Evolutionary conservation across 2,797 vertebrate species (phyloP).

Genomic region (Dermochelys coriacea): DNA sequence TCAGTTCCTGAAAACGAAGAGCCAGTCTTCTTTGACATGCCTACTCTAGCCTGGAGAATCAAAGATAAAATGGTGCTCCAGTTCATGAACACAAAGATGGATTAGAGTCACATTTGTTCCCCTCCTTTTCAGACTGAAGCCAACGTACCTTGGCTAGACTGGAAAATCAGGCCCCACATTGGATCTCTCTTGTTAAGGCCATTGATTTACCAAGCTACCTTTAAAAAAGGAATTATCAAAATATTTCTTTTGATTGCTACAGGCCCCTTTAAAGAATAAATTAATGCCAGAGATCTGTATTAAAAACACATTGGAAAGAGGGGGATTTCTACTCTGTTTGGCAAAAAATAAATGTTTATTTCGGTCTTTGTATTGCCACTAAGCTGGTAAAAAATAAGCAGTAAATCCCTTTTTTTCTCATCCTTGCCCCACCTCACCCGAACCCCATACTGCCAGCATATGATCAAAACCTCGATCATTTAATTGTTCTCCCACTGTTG

Average conservation of each 20-base stretch:
- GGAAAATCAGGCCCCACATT: slow-evolving; percentile 64
- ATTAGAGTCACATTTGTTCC: slow-evolving; percentile 64
- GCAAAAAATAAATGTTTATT: slow-evolving; percentile 43
- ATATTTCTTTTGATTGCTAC: slow-evolving; percentile 60
- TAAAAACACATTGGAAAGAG: slow-evolving; percentile 66
- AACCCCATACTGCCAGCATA: not conserved
- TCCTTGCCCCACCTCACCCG: not conserved
- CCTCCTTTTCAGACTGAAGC: slow-evolving; percentile 58
- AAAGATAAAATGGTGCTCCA: slow-evolving; percentile 63
- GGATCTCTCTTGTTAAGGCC: slow-evolving; percentile 64
- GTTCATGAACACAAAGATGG: slow-evolving; percentile 71
- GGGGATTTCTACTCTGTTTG: slow-evolving; percentile 38
- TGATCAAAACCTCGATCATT: not conserved
- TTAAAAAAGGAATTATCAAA: slow-evolving; percentile 58
- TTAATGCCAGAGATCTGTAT: slow-evolving; percentile 65
- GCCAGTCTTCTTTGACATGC: slow-evolving; percentile 45
- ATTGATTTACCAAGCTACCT: slow-evolving; percentile 68
- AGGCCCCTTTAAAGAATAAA: slow-evolving; percentile 35
- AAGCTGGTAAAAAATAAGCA: slow-evolving; percentile 10
- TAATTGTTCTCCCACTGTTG: slow-evolving; percentile 1
- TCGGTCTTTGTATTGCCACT: slow-evolving; percentile 36
- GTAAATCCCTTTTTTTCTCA: not conserved
- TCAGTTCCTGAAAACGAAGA: slow-evolving; percentile 52
- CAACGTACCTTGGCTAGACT: slow-evolving; percentile 41
- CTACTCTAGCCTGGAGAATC: not conserved